phyloP scores from a whole-genome alignment of 2,113 vertebrate genomes.

The Psephotus haematonotus region DNA sequence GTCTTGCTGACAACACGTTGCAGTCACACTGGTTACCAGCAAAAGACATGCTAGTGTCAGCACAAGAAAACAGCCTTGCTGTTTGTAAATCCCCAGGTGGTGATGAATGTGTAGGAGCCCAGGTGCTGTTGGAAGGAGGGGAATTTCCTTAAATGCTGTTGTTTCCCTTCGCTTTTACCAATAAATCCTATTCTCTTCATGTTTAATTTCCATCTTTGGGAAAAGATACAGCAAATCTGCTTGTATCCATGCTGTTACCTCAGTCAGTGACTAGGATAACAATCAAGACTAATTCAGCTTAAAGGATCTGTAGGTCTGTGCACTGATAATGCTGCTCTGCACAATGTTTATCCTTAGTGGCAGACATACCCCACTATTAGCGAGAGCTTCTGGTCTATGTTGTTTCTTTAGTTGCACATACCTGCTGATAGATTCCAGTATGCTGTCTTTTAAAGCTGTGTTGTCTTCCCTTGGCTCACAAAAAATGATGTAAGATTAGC shows the following conservation, averaged over 20 bases:
- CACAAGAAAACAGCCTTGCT: not conserved
- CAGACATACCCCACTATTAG: not conserved
- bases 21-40: not conserved
- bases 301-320: conserved; percentile 22
- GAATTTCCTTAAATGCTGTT: not conserved
- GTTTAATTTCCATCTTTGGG: not conserved
- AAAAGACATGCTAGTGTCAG: not conserved
- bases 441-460: not conserved
- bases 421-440: not conserved
- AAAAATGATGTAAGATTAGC: not conserved
- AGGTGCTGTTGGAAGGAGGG: not conserved
- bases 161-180: not conserved
- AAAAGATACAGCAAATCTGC: not conserved
- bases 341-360: not conserved
- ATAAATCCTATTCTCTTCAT: not conserved
- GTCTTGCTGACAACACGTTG: not conserved
- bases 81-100: not conserved
- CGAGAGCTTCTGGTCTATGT: not conserved
- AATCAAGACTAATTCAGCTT: conserved; percentile 34
- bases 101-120: not conserved
- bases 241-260: not conserved
- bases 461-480: not conserved
- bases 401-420: not conserved
- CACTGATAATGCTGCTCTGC: not conserved
- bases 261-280: not conserved